Base-by-base conservation (phyloP, 2,888 invertebrate species). In the Eurytoma adleriae region DNA sequence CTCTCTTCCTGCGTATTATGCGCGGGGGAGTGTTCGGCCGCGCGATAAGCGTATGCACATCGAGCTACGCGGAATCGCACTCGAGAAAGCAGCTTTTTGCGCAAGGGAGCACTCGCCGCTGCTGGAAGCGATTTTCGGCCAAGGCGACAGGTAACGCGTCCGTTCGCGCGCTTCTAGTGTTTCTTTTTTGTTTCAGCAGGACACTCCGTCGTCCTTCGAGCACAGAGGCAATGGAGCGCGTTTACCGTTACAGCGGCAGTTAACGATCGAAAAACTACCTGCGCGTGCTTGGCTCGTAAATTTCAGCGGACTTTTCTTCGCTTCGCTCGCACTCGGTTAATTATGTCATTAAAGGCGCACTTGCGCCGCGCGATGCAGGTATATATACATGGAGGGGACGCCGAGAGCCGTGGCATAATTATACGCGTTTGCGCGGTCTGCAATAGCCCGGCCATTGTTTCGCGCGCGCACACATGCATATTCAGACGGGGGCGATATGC, bases 401-500 rank as follows among this genome's bases (percentile, higher is more conserved):
- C 18, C 52, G 48, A 56, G 18, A 24, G 18, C 57, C 57, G 16
- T 18, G 50, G 72, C 78, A 67, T 74, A 80, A 71, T 70, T 80
- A 73, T 67, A 71, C 71, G 52, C 72, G 72, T 71, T 66, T 80
- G 66, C 66, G 57, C 61, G 61, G 69, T 40, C 71, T 59, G 59
- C 72, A 52, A 69, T 57, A 30, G 70, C 62, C 68, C n/a, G 48
- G 57, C 56, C 52, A 75, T 75, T 75, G 75, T 75, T 75, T 75
- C 71, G 71, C 20, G 48, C 67, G 59, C 20, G 61, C 56, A 64
- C 48, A 27, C 66, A 83, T 84, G 70, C 84, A 84, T 82, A 83
- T 83, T 83, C 83, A 82, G 72, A 52, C 73, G 24, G 27, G 16
- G 24, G 12, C 20, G 20, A 10, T 27, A 79, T 78, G 81, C 81